These are phyloP conservation scores for Mystacornis crossleyi DNA, from an alignment of 2,113 vertebrate species.

Conservation along the genomic window DNA sequence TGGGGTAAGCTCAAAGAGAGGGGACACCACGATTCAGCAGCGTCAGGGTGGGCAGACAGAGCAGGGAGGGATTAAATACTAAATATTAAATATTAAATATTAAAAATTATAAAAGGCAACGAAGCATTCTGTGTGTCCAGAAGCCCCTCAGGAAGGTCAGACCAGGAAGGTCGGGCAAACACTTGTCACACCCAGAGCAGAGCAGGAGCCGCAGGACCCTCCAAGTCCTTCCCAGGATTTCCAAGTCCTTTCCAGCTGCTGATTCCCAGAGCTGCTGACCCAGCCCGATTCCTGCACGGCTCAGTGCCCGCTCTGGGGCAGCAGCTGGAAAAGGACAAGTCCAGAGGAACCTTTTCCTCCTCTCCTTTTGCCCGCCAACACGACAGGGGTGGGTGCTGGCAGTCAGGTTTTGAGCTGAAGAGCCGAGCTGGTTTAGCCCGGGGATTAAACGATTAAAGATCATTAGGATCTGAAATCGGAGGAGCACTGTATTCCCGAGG, in stretches of 20 bases:
- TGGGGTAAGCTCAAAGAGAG: accelerated
- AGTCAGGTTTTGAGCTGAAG: neutral
- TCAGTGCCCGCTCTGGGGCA: neutral
- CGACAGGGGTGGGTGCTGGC: neutral
- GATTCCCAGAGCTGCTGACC: neutral
- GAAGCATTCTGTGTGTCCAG: accelerated
- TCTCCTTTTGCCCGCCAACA: neutral
- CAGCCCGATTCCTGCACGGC: neutral
- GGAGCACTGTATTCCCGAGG: neutral
- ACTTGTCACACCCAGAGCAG: accelerated
- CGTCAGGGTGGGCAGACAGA: accelerated
- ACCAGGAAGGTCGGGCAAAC: neutral
- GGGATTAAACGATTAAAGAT: slow-evolving; percentile 10
- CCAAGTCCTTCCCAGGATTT: neutral
- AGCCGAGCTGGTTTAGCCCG: neutral
- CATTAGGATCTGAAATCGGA: neutral
- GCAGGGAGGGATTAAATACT: too few relatives aligned
- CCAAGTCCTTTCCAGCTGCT: neutral
- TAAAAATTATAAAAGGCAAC: too few relatives aligned
- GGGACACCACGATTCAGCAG: neutral
- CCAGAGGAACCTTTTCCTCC: neutral
- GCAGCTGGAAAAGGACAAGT: neutral
- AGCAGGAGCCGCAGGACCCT: neutral
- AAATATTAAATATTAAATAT: too few relatives aligned
- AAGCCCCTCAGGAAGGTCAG: neutral